Evolutionary conservation across 2,113 vertebrate genomes (phyloP).

Genomic region (Saimiri boliviensis): DNA sequence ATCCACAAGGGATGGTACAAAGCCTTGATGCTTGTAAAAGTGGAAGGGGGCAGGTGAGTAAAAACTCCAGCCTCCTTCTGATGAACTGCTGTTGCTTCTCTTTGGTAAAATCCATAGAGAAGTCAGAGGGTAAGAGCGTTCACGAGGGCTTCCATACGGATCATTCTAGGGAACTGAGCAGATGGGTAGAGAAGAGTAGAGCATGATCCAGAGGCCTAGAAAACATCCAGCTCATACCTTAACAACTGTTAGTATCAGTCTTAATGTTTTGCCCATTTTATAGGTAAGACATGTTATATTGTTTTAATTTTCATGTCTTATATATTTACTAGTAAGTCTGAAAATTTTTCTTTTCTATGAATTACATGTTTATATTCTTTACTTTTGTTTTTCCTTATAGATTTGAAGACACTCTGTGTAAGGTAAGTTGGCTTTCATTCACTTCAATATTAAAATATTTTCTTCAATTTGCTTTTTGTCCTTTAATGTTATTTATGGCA

Average conservation of each 20-base stretch:
- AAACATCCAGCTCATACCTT: background rate
- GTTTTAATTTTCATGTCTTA: background rate
- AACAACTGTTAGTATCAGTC: background rate
- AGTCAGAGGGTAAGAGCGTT: background rate
- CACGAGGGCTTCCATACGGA: background rate
- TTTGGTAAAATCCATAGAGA: background rate
- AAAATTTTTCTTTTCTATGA: background rate
- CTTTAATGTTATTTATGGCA: background rate
- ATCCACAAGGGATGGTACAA: background rate
- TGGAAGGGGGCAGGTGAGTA: background rate
- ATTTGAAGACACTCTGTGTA: background rate
- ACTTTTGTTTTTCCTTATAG: background rate
- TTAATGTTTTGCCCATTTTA: background rate
- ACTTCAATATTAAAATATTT: background rate
- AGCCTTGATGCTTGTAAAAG: background rate
- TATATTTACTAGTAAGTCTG: background rate
- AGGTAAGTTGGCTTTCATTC: background rate
- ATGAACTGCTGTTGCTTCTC: background rate
- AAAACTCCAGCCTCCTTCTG: background rate
- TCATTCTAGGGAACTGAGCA: background rate
- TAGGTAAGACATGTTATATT: background rate
- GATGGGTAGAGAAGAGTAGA: no score
- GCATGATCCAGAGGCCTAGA: background rate
- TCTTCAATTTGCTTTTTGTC: background rate
- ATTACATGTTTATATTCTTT: background rate